phyloP scores from a whole-genome alignment of 2,797 vertebrate genomes.

The Macroramphosus scolopax region DNA sequence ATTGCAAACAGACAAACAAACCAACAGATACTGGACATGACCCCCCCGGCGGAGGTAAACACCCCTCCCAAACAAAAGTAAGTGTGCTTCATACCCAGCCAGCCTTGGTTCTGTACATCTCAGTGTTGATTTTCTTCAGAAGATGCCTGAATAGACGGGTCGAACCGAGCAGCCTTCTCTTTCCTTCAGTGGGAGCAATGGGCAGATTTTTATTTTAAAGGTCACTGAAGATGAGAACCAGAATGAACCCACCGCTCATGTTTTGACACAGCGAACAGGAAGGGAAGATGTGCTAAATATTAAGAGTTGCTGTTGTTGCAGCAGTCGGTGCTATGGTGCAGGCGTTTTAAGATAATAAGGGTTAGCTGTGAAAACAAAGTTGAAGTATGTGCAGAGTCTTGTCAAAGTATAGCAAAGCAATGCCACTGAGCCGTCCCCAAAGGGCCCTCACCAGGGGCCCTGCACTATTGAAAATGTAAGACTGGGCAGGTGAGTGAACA shows the following conservation, averaged over 20 bases:
- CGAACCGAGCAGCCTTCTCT: slow-evolving; percentile 22
- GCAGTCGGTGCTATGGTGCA: too few relatives aligned
- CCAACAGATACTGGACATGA: neutral
- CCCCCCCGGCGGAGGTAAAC: neutral
- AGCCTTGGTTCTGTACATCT: slow-evolving; percentile 18
- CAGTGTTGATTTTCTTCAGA: slow-evolving; percentile 27
- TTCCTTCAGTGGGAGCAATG: slow-evolving; percentile 49
- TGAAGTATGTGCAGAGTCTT: too few relatives aligned
- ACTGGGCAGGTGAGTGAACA: too few relatives aligned
- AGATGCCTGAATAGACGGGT: slow-evolving; percentile 12
- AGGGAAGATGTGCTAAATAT: slow-evolving; percentile 17
- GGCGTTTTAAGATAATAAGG: too few relatives aligned
- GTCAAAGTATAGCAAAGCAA: too few relatives aligned
- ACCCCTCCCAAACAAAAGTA: slow-evolving; percentile 2
- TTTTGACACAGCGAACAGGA: slow-evolving; percentile 33
- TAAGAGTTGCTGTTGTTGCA: neutral
- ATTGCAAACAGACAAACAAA: neutral
- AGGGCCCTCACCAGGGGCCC: too few relatives aligned
- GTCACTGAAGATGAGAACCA: slow-evolving; percentile 42
- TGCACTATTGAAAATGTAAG: too few relatives aligned
- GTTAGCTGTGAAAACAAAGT: too few relatives aligned
- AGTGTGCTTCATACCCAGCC: neutral
- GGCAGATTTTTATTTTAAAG: slow-evolving; percentile 52
- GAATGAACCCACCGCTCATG: slow-evolving; percentile 32
- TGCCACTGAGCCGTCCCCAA: too few relatives aligned